phyloP scores from a whole-genome alignment of 2,797 vertebrate genomes.

The Nothura maculosa region DNA sequence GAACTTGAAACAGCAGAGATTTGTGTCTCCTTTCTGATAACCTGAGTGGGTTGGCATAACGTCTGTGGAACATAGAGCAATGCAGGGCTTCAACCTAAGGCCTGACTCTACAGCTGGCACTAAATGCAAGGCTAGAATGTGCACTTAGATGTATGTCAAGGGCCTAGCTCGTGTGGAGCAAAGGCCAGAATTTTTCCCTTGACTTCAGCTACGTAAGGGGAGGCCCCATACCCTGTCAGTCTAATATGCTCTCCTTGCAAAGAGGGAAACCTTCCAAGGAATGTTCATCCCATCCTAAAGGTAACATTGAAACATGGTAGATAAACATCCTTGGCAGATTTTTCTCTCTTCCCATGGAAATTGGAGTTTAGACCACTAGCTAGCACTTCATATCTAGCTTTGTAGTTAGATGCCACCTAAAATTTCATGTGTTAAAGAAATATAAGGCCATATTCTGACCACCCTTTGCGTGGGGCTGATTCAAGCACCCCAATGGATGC shows the following conservation, averaged over 20 bases:
- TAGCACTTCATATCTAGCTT: not conserved
- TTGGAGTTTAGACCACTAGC: not conserved
- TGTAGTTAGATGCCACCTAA: not conserved
- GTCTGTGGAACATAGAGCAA: not conserved
- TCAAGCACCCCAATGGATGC: not conserved
- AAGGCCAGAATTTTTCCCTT: not conserved
- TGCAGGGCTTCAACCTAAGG: not conserved
- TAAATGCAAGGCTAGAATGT: not conserved
- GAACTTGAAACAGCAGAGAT: constrained; percentile 27
- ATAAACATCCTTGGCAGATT: not conserved
- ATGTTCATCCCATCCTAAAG: not conserved
- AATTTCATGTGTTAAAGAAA: not conserved
- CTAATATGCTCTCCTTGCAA: not conserved
- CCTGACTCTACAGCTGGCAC: constrained; percentile 21
- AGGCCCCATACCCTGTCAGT: not conserved
- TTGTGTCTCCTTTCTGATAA: constrained; percentile 49
- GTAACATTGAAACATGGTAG: not conserved
- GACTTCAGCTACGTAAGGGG: not conserved
- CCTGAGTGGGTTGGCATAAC: constrained; percentile 24
- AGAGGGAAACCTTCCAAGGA: constrained; percentile 7
- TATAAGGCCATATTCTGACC: not conserved
- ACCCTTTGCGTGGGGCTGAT: not conserved
- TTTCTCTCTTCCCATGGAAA: not conserved
- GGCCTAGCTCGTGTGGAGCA: not conserved
- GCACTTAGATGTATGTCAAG: not conserved